These are phyloP conservation scores for Quadriops clusia DNA, from an alignment of 2,888 invertebrate genomes.

Conservation along the genomic window DNA sequence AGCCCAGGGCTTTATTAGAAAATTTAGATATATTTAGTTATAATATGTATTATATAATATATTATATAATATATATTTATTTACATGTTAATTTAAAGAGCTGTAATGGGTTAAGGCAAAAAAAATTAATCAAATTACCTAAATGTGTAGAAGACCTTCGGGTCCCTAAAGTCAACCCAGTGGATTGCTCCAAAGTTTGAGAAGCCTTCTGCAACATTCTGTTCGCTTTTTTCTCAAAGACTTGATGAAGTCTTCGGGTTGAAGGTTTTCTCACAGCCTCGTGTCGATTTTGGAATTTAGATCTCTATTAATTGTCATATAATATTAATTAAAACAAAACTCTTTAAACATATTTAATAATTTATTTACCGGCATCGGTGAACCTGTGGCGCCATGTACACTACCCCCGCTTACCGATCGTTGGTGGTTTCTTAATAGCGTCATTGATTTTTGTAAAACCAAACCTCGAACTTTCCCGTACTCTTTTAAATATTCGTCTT, in stretches of 20 bases:
- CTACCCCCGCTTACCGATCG: conserved; percentile 65
- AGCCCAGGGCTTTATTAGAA: too few relatives aligned
- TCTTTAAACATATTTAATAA: background rate
- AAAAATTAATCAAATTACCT: conserved; percentile 22
- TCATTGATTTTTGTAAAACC: conserved; percentile 62
- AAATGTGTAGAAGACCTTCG: conserved; percentile 42
- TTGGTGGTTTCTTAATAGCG: conserved; percentile 68
- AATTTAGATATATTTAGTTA: too few relatives aligned
- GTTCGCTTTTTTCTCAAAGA: conserved; percentile 70
- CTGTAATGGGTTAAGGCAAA: background rate
- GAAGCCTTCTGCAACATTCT: conserved; percentile 74
- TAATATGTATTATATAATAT: too few relatives aligned
- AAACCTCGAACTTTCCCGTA: conserved; percentile 66
- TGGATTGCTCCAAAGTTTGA: conserved; percentile 70
- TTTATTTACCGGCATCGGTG: conserved; percentile 49
- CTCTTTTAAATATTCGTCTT: conserved; percentile 61
- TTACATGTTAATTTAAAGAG: too few relatives aligned
- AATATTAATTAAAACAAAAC: conserved; percentile 3
- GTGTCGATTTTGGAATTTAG: conserved; percentile 57
- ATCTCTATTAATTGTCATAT: conserved; percentile 40
- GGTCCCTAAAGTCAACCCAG: conserved; percentile 64
- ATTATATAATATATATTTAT: too few relatives aligned
- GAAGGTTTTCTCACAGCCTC: conserved; percentile 71
- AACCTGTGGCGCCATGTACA: conserved; percentile 46
- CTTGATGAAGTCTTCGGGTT: conserved; percentile 72